Evolutionary conservation across 2,797 vertebrate species (phyloP), one percentile per base, ranked within the genome.

Genomic region (Molossus molossus): DNA sequence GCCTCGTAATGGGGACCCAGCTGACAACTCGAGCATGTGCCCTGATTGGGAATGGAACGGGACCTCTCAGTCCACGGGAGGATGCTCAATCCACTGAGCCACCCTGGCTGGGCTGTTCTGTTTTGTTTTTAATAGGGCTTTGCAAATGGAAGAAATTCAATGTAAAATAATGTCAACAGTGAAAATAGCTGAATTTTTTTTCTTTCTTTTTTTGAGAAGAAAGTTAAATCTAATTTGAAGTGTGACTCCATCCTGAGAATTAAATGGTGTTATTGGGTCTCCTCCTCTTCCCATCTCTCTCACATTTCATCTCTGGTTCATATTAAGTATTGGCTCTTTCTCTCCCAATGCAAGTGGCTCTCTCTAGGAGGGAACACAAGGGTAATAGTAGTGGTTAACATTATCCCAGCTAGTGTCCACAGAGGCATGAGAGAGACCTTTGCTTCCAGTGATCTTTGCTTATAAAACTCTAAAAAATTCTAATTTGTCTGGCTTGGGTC

Each of bases 141-240:
- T 50, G 40, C 3, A 91, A 89, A 69, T 64, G 58, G 25, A 57
- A 95, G 23, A 60, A 75, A 55, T 58, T 6, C 5, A 93, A 80
- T 37, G 33, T 85, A 91, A 84, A 91, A 89, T 27, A 92, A 29
- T 17, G 20, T 94, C 11, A 29, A 64, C 1, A 81, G 58, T 64
- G 29, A 85, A 93, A 91, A 84, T 25, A 79, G 90, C 25, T 20
- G 8, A 87, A 93, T 82, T 87, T 2, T 69, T 69, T 91, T 82
- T 69, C n/a, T 87, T 95, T 89, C 50, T 57, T 86, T 75, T 80
- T 14, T 70, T 33, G 12, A 87, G 70, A 90, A 86, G 48, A 72
- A n/a, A 83, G 5, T 53, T 45, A 73, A 67, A 57, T 21, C 64
- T 67, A 21, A 1, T 87, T 13, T 82, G 15, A 73, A 62, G 20